These are phyloP conservation scores for Dascyllus trimaculatus DNA, from an alignment of 2,113 vertebrate species.

Conservation along the genomic window DNA sequence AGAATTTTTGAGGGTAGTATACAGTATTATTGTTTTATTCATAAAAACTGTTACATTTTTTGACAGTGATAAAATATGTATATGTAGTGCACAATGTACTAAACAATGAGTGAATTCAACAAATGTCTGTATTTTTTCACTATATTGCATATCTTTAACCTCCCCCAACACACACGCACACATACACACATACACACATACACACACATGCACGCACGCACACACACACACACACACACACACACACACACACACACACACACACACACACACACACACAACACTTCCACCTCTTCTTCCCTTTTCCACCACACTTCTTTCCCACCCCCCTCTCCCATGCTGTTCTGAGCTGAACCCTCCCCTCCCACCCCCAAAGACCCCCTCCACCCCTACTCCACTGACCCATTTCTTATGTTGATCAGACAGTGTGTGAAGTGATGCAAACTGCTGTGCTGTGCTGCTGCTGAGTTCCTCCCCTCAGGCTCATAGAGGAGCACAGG, in stretches of 20 bases:
- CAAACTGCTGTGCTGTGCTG: conserved; percentile 50
- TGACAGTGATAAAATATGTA: too few species aligned
- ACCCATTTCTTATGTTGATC: conserved; percentile 71
- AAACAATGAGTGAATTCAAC: too few species aligned
- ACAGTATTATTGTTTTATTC: too few species aligned
- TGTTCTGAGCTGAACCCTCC: conserved; percentile 43
- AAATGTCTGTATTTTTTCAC: too few species aligned
- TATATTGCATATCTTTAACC: neutral
- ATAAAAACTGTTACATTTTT: too few species aligned
- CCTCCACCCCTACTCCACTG: conserved; percentile 19
- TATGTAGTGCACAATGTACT: too few species aligned
- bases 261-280: too few species aligned
- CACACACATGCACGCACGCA: too few species aligned
- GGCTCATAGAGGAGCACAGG: conserved; percentile 34
- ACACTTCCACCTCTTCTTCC: neutral
- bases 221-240: too few species aligned
- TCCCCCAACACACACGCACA: neutral
- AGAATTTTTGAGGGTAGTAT: too few species aligned
- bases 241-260: too few species aligned
- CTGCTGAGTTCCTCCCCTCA: conserved; percentile 42
- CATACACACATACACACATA: too few species aligned
- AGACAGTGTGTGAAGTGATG: conserved; percentile 61
- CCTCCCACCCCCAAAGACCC: neutral
- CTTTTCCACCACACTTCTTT: neutral
- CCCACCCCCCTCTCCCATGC: neutral